phyloP scores from a whole-genome alignment of 37 sponge, comb jelly and placozoan genomes.

The Chondrosia reniformis region DNA sequence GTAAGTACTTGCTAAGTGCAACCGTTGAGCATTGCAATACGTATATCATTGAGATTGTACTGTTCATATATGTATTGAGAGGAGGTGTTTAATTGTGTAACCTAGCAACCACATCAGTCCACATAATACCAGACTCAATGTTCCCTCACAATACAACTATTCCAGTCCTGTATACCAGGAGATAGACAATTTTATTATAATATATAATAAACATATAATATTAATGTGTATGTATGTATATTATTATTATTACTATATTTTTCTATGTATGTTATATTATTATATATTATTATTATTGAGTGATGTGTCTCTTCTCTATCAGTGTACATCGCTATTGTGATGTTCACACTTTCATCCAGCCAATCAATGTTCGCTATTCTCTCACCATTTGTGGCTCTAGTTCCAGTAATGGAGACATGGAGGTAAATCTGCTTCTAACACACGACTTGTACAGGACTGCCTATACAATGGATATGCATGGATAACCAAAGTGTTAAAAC shows the following conservation, averaged over 20 bases:
- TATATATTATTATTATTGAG: neutral
- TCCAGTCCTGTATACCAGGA: too few species aligned
- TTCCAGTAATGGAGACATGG: slow-evolving; percentile 37
- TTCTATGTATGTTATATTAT: neutral
- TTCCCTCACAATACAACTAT: too few species aligned
- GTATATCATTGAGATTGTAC: neutral
- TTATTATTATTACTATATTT: too few species aligned
- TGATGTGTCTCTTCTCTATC: neutral
- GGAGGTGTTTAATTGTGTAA: too few species aligned
- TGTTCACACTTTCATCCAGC: slow-evolving; percentile 51
- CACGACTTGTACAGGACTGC: neutral
- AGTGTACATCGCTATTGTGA: slow-evolving; percentile 77
- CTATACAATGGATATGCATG: too few species aligned
- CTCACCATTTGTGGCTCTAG: slow-evolving; percentile 64
- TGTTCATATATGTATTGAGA: neutral
- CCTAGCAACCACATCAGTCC: too few species aligned
- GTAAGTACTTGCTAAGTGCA: slow-evolving; percentile 19
- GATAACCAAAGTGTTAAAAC: too few species aligned
- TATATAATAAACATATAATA: too few species aligned
- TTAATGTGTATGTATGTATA: too few species aligned
- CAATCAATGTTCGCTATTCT: slow-evolving; percentile 55
- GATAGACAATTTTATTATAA: too few species aligned
- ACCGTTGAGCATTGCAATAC: neutral
- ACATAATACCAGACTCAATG: too few species aligned
- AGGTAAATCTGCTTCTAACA: slow-evolving; percentile 28